Conservation (phyloP, 2,888 invertebrate species). For the Phyllotreta cruciferae region DNA sequence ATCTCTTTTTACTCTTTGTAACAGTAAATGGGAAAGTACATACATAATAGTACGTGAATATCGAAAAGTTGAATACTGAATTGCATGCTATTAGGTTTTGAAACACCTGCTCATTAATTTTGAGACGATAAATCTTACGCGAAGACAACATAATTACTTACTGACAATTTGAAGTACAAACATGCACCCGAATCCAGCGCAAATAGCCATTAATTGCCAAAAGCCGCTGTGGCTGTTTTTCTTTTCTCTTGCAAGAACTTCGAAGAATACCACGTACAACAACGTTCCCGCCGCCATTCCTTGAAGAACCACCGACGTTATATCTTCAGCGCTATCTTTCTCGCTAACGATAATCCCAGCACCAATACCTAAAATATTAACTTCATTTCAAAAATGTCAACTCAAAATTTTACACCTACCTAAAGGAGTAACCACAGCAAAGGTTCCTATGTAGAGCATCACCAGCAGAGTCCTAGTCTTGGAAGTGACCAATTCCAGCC, state of each 20-base stretch:
- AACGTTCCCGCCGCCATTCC: conserved; percentile 81
- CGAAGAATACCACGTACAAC: conserved; percentile 82
- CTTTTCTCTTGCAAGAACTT: conserved; percentile 76
- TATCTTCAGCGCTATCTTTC: conserved; percentile 55
- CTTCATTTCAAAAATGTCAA: not conserved
- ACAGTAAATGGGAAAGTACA: conserved; percentile 2
- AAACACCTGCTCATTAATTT: too few species aligned
- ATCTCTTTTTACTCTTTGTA: not conserved
- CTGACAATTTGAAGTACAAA: conserved; percentile 61
- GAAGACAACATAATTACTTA: conserved; percentile 48
- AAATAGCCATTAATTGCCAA: conserved; percentile 65
- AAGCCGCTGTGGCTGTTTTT: conserved; percentile 66
- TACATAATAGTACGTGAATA: not conserved
- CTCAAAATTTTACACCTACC: conserved; percentile 48
- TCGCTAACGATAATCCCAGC: conserved; percentile 67
- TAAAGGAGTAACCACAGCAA: conserved; percentile 72
- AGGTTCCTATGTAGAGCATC: conserved; percentile 67
- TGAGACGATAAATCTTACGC: too few species aligned
- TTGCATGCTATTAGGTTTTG: too few species aligned
- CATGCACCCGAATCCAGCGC: conserved; percentile 67
- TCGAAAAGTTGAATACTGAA: too few species aligned
- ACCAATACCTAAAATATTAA: conserved; percentile 63
- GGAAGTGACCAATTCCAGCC: conserved; percentile 68
- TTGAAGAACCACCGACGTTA: conserved; percentile 67
- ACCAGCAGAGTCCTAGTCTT: conserved; percentile 61